phyloP scores from a whole-genome alignment of 1,140 invertebrate species.

The Leptonema lineaticorne region DNA sequence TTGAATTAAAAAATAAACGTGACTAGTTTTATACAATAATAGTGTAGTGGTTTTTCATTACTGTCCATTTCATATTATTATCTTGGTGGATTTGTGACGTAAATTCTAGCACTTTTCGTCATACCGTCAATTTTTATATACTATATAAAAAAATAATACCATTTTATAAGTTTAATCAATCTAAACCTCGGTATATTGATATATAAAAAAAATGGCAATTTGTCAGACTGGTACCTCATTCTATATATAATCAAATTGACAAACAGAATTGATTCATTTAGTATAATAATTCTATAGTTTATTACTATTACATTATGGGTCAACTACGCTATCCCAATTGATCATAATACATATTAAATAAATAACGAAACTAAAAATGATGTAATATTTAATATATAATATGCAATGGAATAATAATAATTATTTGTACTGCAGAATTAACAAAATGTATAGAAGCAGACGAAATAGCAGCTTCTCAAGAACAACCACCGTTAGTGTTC shows the following conservation, averaged over 20 bases:
- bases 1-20: too few species aligned
- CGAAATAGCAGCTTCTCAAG: background rate
- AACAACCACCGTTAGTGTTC: conserved; percentile 33
- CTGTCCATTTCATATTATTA: too few species aligned
- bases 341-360: background rate
- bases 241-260: background rate
- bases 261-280: background rate
- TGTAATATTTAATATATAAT: background rate
- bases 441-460: background rate
- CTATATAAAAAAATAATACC: too few species aligned
- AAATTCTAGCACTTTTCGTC: too few species aligned
- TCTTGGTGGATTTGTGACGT: too few species aligned
- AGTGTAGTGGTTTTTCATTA: too few species aligned
- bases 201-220: too few species aligned
- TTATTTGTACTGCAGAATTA: background rate
- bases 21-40: too few species aligned
- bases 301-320: background rate
- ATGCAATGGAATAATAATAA: background rate
- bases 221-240: background rate
- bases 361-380: too few species aligned
- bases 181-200: too few species aligned
- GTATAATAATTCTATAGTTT: background rate
- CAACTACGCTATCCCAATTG: background rate
- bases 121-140: too few species aligned
- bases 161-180: too few species aligned